Evolutionary conservation across 2,797 vertebrate genomes (phyloP).

Genomic region (Gambusia yucatana): DNA sequence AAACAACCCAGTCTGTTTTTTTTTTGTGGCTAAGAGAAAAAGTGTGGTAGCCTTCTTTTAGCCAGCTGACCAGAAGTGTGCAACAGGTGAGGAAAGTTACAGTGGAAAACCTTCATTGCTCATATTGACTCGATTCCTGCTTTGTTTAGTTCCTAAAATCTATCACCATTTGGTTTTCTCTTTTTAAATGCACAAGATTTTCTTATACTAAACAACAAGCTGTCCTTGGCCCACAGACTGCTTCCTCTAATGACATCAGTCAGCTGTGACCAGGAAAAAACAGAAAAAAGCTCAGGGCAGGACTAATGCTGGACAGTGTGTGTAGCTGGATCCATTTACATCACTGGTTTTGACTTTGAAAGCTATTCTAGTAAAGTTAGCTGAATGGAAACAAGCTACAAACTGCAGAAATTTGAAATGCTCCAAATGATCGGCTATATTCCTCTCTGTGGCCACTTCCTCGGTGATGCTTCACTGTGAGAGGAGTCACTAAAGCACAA

Average conservation of each 20-base stretch:
- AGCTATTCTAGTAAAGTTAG: not conserved
- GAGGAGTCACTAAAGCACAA: not conserved
- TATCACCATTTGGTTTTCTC: not conserved
- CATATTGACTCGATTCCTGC: not conserved
- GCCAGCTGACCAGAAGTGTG: not conserved
- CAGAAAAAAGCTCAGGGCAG: slow-evolving; percentile 7
- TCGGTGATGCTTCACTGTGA: not conserved
- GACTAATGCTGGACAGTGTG: slow-evolving; percentile 25
- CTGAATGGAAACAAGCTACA: not conserved
- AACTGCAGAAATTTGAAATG: not conserved
- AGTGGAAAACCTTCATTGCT: not conserved
- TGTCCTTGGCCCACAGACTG: slow-evolving; percentile 14
- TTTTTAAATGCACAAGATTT: slow-evolving; percentile 18
- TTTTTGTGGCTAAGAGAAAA: not conserved
- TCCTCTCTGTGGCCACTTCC: not conserved
- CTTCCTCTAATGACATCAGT: slow-evolving; percentile 4
- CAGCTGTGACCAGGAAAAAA: slow-evolving; percentile 15
- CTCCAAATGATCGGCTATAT: not conserved
- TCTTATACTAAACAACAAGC: slow-evolving; percentile 7
- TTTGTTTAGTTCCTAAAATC: slow-evolving; percentile 1
- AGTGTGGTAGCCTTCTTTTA: not conserved
- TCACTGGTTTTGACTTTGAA: not conserved
- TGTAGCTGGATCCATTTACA: slow-evolving; percentile 1
- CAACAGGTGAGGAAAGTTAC: not conserved
- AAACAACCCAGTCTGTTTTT: not conserved